Evolutionary conservation across 53 echinoderm and acorn worm genomes (phyloP).

Genomic region (Holothuria leucospilota): DNA sequence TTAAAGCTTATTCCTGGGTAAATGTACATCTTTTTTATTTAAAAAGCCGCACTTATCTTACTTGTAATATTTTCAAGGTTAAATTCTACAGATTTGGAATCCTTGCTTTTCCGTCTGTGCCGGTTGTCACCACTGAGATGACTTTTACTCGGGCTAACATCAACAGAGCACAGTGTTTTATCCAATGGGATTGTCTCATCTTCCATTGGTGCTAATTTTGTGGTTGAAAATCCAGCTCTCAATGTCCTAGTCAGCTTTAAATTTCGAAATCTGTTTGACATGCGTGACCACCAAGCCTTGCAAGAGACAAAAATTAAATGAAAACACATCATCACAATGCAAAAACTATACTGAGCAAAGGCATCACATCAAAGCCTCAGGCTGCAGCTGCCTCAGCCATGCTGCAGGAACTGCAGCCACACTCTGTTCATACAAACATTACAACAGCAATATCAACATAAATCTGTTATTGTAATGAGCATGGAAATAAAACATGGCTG

Average conservation of each 20-base stretch:
- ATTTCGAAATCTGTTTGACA: slow-evolving; percentile 97
- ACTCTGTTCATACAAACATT: too few relatives aligned
- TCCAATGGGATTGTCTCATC: slow-evolving; percentile 62
- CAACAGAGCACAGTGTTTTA: slow-evolving; percentile 64
- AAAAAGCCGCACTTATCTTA: background rate
- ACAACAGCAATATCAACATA: too few relatives aligned
- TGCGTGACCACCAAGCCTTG: slow-evolving; percentile 97
- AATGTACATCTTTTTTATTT: too few relatives aligned
- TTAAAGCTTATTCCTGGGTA: too few relatives aligned
- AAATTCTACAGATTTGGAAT: slow-evolving; percentile 50
- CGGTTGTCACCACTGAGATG: slow-evolving; percentile 51
- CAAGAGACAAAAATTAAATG: background rate
- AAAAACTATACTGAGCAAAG: too few relatives aligned
- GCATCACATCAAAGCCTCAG: too few relatives aligned
- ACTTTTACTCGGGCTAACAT: background rate
- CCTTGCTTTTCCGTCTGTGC: slow-evolving; percentile 56
- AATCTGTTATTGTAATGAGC: too few relatives aligned
- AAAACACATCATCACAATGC: background rate
- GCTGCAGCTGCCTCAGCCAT: too few relatives aligned
- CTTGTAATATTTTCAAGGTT: slow-evolving; percentile 58
- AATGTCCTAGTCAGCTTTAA: slow-evolving; percentile 89
- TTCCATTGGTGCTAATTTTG: slow-evolving; percentile 82
- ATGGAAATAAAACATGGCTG: too few relatives aligned
- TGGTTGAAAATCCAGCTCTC: slow-evolving; percentile 67
- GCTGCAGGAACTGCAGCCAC: too few relatives aligned